Conservation (phyloP, 2,113 vertebrate species). For the Gracilinanus agilis region DNA sequence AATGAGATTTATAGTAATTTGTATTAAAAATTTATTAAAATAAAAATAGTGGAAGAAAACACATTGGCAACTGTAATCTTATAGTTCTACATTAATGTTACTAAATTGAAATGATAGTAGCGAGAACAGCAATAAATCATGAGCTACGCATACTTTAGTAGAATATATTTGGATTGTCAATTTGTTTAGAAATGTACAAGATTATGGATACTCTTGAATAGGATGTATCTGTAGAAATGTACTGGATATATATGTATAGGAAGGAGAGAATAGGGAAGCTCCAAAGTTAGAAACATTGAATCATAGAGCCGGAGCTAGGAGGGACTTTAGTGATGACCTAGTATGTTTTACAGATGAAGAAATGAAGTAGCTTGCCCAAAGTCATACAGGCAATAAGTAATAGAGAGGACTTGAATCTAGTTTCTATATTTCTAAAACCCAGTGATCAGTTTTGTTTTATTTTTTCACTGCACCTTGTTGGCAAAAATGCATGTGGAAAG, state of each 20-base stretch:
- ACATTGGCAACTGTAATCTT: not conserved
- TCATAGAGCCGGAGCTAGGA: not conserved
- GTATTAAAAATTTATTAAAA: not conserved
- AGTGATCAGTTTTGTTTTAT: not conserved
- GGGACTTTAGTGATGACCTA: not conserved
- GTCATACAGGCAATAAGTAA: not conserved
- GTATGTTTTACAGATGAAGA: not conserved
- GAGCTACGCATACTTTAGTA: not conserved
- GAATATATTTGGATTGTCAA: slow-evolving; percentile 61
- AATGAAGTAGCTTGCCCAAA: not conserved
- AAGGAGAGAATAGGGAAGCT: not conserved
- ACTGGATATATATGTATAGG: not conserved
- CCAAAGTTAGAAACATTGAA: not conserved
- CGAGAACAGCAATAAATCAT: not conserved
- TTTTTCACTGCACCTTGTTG: not conserved
- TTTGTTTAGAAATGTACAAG: slow-evolving; percentile 36
- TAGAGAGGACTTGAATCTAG: not conserved
- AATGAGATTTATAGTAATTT: not conserved
- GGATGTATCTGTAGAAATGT: not conserved
- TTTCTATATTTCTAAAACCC: not conserved
- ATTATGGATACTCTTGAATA: not conserved
- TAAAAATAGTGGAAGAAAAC: not conserved
- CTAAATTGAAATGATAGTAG: slow-evolving; percentile 15
- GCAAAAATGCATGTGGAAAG: not conserved
- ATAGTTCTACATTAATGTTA: not conserved